A percentile compares a stretch with the other conserved stretches of the same genome.
Evolutionary conservation across 2,888 invertebrate species (phyloP).

Genomic region (Elgonia sp.): DNA sequence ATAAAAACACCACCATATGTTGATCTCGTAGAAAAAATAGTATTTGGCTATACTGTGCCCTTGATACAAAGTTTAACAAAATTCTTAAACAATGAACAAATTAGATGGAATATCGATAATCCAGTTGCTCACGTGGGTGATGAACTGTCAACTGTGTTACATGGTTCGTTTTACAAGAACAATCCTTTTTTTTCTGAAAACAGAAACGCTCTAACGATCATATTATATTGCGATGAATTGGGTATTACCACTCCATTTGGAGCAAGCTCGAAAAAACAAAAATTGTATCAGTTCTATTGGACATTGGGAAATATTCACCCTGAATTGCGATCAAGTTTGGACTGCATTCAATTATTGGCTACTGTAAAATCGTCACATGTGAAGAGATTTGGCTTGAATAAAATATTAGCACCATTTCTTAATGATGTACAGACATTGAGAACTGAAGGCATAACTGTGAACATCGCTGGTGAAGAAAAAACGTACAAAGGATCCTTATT

Average conservation of each 20-base stretch:
- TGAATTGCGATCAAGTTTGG: not conserved
- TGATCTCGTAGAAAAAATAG: slow-evolving; percentile 28
- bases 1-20: not conserved
- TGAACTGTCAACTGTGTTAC: slow-evolving; percentile 63
- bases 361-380: not conserved
- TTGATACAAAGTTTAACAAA: slow-evolving; percentile 70
- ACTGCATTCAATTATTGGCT: not conserved
- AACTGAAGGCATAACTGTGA: not conserved
- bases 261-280: slow-evolving; percentile 36
- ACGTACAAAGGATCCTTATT: slow-evolving; percentile 4
- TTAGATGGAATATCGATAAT: slow-evolving; percentile 67
- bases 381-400: not conserved
- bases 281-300: slow-evolving; percentile 54
- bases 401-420: not conserved
- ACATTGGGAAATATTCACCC: not conserved
- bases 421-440: not conserved
- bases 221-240: slow-evolving; percentile 75
- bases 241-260: slow-evolving; percentile 53
- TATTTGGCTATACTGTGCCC: slow-evolving; percentile 68
- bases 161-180: slow-evolving; percentile 75
- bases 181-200: slow-evolving; percentile 69
- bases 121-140: slow-evolving; percentile 41
- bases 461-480: not conserved
- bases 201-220: slow-evolving; percentile 73
- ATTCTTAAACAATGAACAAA: slow-evolving; percentile 67